A percentile compares a stretch with the other conserved stretches of the same genome.
Conservation (phyloP, 2,797 vertebrate species). For the Melanotaenia parkinsoni region DNA sequence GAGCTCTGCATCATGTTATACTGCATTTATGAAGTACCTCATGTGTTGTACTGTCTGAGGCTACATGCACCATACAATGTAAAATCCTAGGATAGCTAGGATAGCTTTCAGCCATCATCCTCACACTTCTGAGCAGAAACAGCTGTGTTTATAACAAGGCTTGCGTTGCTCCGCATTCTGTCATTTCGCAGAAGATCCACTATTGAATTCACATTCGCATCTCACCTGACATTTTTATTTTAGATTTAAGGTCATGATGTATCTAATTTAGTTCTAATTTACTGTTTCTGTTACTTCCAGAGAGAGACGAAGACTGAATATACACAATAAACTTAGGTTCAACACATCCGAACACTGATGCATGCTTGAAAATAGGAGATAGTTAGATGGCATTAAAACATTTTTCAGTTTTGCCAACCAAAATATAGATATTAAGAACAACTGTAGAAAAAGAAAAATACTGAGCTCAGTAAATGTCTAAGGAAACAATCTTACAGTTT, state of each 20-base stretch:
- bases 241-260: constrained; percentile 4
- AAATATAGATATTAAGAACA: constrained; percentile 39
- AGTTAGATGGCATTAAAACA: constrained; percentile 42
- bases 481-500: neutral
- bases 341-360: neutral
- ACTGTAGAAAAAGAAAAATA: constrained; percentile 5
- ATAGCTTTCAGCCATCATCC: neutral
- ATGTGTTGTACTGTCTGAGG: constrained; percentile 2
- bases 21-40: constrained; percentile 17
- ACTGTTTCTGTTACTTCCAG: neutral
- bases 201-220: neutral
- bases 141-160: too few relatives aligned
- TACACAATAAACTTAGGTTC: neutral
- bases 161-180: too few relatives aligned
- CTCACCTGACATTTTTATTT: neutral
- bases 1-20: neutral
- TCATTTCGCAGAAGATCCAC: neutral
- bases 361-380: neutral
- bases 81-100: neutral
- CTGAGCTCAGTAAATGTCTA: constrained; percentile 27
- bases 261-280: neutral
- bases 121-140: too few relatives aligned
- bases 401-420: neutral
- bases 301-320: neutral
- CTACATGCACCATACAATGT: neutral